Conservation (phyloP, 2,113 vertebrate genomes). For the Irena cyanogastra region DNA sequence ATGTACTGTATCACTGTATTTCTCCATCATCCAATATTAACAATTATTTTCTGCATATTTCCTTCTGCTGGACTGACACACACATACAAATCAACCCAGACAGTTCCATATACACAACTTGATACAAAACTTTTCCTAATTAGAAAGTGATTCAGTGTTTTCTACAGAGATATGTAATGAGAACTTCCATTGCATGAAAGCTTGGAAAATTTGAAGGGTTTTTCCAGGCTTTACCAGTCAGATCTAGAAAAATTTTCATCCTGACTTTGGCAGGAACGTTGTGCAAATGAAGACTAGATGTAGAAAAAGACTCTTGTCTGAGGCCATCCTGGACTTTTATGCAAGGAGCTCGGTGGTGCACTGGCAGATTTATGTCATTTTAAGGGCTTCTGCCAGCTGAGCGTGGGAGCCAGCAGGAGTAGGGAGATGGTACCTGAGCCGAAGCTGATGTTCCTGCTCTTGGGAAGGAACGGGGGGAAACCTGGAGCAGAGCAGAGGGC, state of each 20-base stretch:
- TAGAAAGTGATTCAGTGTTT: neutral
- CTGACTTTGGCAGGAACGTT: neutral
- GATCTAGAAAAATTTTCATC: neutral
- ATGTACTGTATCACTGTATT: neutral
- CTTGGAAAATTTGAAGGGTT: neutral
- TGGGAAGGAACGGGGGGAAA: no score
- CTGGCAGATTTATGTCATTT: neutral
- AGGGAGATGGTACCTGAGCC: neutral
- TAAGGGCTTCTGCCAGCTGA: neutral
- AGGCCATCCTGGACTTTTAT: neutral
- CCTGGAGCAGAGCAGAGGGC: neutral
- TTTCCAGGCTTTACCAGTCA: neutral
- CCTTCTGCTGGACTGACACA: neutral
- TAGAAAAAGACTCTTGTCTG: neutral
- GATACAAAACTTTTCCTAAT: neutral
- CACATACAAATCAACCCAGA: neutral
- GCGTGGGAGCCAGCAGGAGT: accelerated
- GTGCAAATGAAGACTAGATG: neutral
- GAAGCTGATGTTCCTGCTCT: neutral
- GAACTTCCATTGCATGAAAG: neutral
- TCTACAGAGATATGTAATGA: neutral
- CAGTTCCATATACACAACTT: neutral
- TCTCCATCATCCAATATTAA: neutral
- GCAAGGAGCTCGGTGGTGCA: accelerated
- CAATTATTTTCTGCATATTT: neutral